Evolutionary conservation across 2,888 invertebrate genomes (phyloP).

Genomic region (Phorcus lineatus): DNA sequence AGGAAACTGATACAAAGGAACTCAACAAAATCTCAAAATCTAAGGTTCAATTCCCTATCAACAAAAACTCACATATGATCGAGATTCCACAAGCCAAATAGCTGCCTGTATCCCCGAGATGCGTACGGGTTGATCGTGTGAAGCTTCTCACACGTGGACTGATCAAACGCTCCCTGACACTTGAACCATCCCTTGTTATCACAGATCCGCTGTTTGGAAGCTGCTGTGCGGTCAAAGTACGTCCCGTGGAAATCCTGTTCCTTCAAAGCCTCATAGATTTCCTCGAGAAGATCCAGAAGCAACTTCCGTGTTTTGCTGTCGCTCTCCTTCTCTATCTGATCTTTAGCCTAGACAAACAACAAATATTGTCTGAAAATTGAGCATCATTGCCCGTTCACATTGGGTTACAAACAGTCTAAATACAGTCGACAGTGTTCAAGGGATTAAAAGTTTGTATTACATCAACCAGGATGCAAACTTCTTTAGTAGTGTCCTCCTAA

Average conservation of each 20-base stretch:
- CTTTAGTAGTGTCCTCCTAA: no score
- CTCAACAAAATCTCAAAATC: no score
- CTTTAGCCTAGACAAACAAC: slow-evolving; percentile 60
- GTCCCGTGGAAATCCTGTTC: slow-evolving; percentile 58
- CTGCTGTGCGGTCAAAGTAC: slow-evolving; percentile 61
- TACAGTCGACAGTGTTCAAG: no score
- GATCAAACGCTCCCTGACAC: slow-evolving; percentile 71
- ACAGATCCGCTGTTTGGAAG: slow-evolving; percentile 61
- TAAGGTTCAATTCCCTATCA: no score
- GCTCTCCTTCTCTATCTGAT: slow-evolving; percentile 63
- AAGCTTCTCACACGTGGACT: slow-evolving; percentile 58
- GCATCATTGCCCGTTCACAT: no score
- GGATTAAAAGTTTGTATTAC: no score
- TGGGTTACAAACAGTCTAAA: no score
- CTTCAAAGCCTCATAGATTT: slow-evolving; percentile 50
- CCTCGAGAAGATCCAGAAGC: slow-evolving; percentile 52
- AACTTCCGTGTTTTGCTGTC: slow-evolving; percentile 45
- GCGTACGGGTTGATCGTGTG: slow-evolving; percentile 68
- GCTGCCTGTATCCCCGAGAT: slow-evolving; percentile 59
- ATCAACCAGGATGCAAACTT: no score
- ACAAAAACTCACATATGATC: slow-evolving; percentile 70
- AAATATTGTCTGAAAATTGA: no score
- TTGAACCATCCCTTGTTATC: slow-evolving; percentile 71
- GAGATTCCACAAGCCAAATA: slow-evolving; percentile 69
- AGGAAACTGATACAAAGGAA: no score